Conservation (phyloP, 2,888 invertebrate species). For the Bugulina stolonifera region DNA sequence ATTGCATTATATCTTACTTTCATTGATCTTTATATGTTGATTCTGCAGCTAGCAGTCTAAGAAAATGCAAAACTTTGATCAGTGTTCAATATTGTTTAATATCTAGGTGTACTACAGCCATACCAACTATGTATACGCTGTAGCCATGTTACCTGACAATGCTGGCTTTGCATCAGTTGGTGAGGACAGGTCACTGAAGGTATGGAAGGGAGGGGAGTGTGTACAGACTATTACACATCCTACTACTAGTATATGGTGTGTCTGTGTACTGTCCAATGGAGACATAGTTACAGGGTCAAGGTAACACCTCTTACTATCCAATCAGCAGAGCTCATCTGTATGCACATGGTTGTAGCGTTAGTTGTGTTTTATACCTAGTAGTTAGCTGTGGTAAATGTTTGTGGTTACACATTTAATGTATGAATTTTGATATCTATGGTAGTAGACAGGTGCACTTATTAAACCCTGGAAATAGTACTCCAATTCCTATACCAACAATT, state of each 20-base stretch:
- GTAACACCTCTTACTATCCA: too few relatives aligned
- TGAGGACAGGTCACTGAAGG: constrained; percentile 78
- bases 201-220: constrained; percentile 63
- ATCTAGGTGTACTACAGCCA: constrained; percentile 65
- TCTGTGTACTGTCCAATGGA: constrained; percentile 72
- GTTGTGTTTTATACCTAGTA: too few relatives aligned
- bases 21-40: background rate
- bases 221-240: constrained; percentile 68
- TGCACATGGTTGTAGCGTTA: too few relatives aligned
- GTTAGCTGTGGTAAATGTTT: too few relatives aligned
- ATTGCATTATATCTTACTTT: background rate
- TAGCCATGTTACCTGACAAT: constrained; percentile 50
- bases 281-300: constrained; percentile 79
- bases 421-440: too few relatives aligned
- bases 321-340: too few relatives aligned
- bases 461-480: too few relatives aligned
- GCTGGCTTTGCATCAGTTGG: constrained; percentile 72
- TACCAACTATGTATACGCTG: constrained; percentile 75
- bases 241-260: constrained; percentile 82
- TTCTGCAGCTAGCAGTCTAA: background rate
- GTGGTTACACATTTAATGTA: too few relatives aligned
- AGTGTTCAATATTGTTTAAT: background rate
- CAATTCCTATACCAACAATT: too few relatives aligned
- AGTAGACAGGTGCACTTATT: too few relatives aligned
- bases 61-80: background rate